A percentile compares a stretch with the other conserved stretches of the same genome.
These are phyloP conservation scores for Exaiptasia diaphana DNA, from an alignment of 64 coral and sea anemone species.

Conservation along the genomic window DNA sequence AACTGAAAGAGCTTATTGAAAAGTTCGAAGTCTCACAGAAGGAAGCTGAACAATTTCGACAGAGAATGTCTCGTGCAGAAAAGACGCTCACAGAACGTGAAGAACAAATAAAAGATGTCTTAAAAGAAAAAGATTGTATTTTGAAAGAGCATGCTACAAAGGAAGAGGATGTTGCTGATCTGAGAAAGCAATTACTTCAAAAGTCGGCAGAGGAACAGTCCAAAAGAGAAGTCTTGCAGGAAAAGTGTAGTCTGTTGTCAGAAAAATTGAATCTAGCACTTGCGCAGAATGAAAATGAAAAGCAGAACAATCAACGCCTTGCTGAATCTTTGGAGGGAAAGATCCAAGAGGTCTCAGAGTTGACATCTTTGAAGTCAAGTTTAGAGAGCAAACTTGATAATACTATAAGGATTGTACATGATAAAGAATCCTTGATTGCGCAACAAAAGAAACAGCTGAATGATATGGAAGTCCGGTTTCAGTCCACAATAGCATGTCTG, in stretches of 20 bases:
- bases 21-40: slow-evolving; percentile 66
- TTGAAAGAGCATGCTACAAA: slow-evolving; percentile 11
- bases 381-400: slow-evolving; percentile 25
- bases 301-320: background rate
- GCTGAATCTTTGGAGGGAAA: slow-evolving; percentile 15
- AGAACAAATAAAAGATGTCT: slow-evolving; percentile 25
- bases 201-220: background rate
- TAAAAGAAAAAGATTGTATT: slow-evolving; percentile 21
- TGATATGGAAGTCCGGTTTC: background rate
- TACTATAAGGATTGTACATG: background rate
- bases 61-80: slow-evolving; percentile 60
- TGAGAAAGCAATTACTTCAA: slow-evolving; percentile 23
- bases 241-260: slow-evolving; percentile 10
- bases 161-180: slow-evolving; percentile 21
- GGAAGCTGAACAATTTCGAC: slow-evolving; percentile 43
- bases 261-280: slow-evolving; percentile 30
- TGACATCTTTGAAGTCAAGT: background rate
- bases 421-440: slow-evolving; percentile 3
- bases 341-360: background rate
- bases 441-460: background rate
- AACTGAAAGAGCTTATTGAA: slow-evolving; percentile 67
- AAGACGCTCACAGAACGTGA: slow-evolving; percentile 25
- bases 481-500: background rate
- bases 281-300: background rate
- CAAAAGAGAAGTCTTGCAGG: background rate